A percentile compares a stretch with the other conserved stretches of the same genome.
phyloP scores from a whole-genome alignment of 1,140 invertebrate species.

The Pteromalus puparum region DNA sequence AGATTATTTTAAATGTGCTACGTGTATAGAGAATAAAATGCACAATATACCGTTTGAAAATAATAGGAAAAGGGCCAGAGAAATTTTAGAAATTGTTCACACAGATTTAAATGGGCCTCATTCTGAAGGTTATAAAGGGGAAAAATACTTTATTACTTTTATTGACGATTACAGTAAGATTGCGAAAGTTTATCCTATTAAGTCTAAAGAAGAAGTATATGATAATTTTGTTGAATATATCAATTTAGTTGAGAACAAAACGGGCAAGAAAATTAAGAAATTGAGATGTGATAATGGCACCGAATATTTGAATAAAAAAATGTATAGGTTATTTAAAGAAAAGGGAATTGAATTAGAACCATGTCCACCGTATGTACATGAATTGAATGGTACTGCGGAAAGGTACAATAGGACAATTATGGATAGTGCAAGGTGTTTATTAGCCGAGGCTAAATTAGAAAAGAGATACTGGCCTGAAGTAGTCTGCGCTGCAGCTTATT shows the following conservation, averaged over 20 bases:
- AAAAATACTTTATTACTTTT: background rate
- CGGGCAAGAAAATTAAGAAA: slow-evolving; percentile 12
- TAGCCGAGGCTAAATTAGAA: slow-evolving; percentile 57
- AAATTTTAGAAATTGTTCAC: slow-evolving; percentile 2
- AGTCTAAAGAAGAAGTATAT: slow-evolving; percentile 13
- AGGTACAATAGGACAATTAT: slow-evolving; percentile 64
- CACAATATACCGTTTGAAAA: slow-evolving; percentile 15
- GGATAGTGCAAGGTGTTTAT: slow-evolving; percentile 55
- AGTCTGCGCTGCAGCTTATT: slow-evolving; percentile 58
- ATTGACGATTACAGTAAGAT: background rate
- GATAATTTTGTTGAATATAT: background rate
- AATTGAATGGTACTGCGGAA: slow-evolving; percentile 68
- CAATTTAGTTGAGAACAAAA: background rate
- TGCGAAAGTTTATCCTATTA: background rate
- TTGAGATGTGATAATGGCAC: slow-evolving; percentile 69
- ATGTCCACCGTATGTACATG: slow-evolving; percentile 67
- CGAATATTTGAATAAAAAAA: slow-evolving; percentile 62
- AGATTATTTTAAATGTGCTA: background rate
- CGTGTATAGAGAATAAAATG: slow-evolving; percentile 28
- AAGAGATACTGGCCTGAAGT: slow-evolving; percentile 65
- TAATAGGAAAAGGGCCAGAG: background rate
- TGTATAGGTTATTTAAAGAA: slow-evolving; percentile 51
- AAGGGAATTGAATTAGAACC: slow-evolving; percentile 63
- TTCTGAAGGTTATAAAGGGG: background rate
- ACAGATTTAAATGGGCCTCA: slow-evolving; percentile 19